Conservation (phyloP, 2,797 vertebrate species). For the Propithecus perrieri region DNA sequence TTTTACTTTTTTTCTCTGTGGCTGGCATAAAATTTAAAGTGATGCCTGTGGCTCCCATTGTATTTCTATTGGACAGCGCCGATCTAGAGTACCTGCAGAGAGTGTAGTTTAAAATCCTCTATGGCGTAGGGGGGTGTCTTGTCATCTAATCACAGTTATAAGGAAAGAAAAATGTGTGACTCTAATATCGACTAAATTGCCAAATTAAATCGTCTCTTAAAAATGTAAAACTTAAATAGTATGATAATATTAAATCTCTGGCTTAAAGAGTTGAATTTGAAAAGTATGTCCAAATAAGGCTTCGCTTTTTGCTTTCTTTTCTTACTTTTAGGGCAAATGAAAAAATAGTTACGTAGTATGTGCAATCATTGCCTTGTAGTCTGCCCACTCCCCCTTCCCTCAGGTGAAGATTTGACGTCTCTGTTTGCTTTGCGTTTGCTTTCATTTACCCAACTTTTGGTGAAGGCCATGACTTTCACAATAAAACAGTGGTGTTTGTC, state of each 20-base stretch:
- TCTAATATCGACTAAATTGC: background rate
- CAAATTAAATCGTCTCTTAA: background rate
- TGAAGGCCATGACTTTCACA: constrained; percentile 53
- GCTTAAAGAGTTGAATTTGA: background rate
- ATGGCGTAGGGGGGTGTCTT: background rate
- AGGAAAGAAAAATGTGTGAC: background rate
- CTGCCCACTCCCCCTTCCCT: background rate
- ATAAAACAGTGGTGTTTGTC: constrained; percentile 70
- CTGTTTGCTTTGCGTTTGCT: constrained; percentile 39
- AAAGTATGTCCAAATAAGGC: background rate
- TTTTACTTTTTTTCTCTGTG: background rate
- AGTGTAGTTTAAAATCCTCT: background rate
- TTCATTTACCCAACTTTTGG: constrained; percentile 30
- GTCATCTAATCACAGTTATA: background rate
- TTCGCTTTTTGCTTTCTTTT: background rate
- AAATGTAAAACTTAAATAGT: background rate
- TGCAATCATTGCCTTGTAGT: background rate
- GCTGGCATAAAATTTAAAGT: background rate
- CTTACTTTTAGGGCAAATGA: background rate
- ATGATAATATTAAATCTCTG: background rate
- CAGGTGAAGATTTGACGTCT: background rate
- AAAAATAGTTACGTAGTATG: background rate
- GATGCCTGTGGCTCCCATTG: background rate
- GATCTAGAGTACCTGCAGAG: background rate
- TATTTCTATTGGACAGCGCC: constrained; percentile 10